A percentile compares a stretch with the other conserved stretches of the same genome.
Conservation (phyloP, 2,888 invertebrate genomes). For the Siphlonurus alternatus region DNA sequence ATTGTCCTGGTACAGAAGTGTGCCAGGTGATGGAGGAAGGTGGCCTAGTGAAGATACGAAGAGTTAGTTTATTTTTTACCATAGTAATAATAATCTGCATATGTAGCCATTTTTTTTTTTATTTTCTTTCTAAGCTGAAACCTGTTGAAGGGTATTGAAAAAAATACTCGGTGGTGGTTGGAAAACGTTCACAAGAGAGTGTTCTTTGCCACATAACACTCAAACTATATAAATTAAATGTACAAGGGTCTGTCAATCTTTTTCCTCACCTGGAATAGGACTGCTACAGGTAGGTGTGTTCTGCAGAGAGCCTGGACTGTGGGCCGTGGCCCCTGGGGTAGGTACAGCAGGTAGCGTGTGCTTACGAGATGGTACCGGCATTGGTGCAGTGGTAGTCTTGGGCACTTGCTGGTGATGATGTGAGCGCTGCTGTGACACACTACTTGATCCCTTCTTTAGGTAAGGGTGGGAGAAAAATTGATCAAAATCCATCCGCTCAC, state of each 20-base stretch:
- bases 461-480: constrained; percentile 92
- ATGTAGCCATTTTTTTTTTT: too few relatives aligned
- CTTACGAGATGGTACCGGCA: constrained; percentile 12
- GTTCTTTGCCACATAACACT: too few relatives aligned
- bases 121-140: too few relatives aligned
- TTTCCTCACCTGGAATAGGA: constrained; percentile 13
- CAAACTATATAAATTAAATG: too few relatives aligned
- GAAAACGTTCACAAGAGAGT: too few relatives aligned
- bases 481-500: constrained; percentile 91
- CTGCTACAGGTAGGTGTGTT: constrained; percentile 3
- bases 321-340: not conserved
- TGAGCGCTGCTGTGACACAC: not conserved
- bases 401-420: too few relatives aligned
- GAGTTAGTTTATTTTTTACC: too few relatives aligned
- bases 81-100: too few relatives aligned
- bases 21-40: constrained; percentile 15
- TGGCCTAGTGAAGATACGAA: too few relatives aligned
- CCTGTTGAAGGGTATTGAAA: too few relatives aligned
- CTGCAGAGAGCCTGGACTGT: not conserved
- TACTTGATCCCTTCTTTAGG: constrained; percentile 25
- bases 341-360: constrained; percentile 8
- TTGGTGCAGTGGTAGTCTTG: not conserved
- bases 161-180: too few relatives aligned
- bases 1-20: constrained; percentile 9
- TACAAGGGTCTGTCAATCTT: too few relatives aligned